phyloP scores from a whole-genome alignment of 2,888 invertebrate genomes.

The Parnassius orleans region DNA sequence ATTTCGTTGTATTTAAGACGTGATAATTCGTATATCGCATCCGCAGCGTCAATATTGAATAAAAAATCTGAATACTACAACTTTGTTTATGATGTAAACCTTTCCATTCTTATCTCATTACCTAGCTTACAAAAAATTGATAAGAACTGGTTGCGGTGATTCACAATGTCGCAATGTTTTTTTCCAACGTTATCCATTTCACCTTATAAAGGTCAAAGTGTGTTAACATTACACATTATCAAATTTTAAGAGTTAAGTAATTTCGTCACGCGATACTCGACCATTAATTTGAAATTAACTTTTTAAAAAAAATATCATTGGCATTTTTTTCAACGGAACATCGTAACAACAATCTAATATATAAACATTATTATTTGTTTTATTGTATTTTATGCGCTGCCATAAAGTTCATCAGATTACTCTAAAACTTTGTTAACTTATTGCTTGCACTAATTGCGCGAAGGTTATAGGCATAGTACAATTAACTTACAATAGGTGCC shows the following conservation, averaged over 20 bases:
- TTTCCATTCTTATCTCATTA: conserved; percentile 9
- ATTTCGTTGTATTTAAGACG: too few relatives aligned
- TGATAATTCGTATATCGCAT: too few relatives aligned
- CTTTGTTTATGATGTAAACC: neutral
- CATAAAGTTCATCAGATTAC: too few relatives aligned
- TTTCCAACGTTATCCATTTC: conserved; percentile 6
- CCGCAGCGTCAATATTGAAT: too few relatives aligned
- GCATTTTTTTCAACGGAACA: too few relatives aligned
- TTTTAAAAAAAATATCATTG: neutral
- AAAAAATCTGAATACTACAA: neutral
- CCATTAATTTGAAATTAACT: conserved; percentile 5
- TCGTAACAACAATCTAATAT: too few relatives aligned
- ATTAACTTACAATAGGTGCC: too few relatives aligned
- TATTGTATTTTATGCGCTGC: too few relatives aligned
- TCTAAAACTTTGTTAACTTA: too few relatives aligned
- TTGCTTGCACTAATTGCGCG: too few relatives aligned
- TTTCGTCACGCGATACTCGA: neutral
- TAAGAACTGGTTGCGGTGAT: conserved; percentile 7
- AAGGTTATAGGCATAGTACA: too few relatives aligned
- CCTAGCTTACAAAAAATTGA: neutral
- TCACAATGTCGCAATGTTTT: conserved; percentile 14
- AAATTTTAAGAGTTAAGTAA: conserved; percentile 9
- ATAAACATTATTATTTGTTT: too few relatives aligned
- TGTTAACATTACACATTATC: conserved; percentile 5
- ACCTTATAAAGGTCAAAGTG: conserved; percentile 19